phyloP scores from a whole-genome alignment of 2,113 vertebrate genomes.

The Peromyscus maniculatus region DNA sequence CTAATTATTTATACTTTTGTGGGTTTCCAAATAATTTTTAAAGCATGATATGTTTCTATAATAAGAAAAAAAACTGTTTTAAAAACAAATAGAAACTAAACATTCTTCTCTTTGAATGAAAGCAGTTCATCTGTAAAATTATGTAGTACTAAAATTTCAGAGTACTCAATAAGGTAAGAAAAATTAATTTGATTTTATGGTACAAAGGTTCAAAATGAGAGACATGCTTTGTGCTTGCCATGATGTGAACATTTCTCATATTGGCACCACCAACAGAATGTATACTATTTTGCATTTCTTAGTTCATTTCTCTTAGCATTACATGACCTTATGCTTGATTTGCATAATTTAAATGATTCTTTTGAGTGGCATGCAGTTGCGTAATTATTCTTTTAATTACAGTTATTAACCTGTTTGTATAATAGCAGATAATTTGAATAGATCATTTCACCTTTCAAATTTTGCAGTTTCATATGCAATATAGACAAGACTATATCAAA shows the following conservation, averaged over 20 bases:
- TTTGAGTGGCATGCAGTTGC: constrained; percentile 74
- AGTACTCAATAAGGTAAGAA: constrained; percentile 75
- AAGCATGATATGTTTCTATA: constrained; percentile 22
- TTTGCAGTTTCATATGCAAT: constrained; percentile 64
- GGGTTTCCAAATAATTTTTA: background rate
- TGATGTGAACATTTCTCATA: constrained; percentile 61
- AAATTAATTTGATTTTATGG: constrained; percentile 78
- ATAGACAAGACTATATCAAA: constrained; percentile 63
- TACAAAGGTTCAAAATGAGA: constrained; percentile 71
- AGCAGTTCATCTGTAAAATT: constrained; percentile 65
- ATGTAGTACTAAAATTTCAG: constrained; percentile 65
- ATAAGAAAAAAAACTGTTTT: constrained; percentile 24
- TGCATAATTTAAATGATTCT: constrained; percentile 75
- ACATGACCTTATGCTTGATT: constrained; percentile 63
- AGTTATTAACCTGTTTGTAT: constrained; percentile 71
- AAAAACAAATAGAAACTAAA: constrained; percentile 64
- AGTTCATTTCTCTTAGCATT: constrained; percentile 63
- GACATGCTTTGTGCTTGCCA: constrained; percentile 48
- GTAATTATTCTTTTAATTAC: constrained; percentile 79
- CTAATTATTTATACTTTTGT: constrained; percentile 20
- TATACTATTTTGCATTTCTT: constrained; percentile 71
- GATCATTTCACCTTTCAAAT: constrained; percentile 72
- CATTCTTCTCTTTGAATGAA: constrained; percentile 57
- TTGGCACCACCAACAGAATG: constrained; percentile 33
- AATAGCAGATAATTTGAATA: constrained; percentile 73